Base-by-base conservation (phyloP, 2,797 vertebrate genomes). In the Protosalanx chinensis region DNA sequence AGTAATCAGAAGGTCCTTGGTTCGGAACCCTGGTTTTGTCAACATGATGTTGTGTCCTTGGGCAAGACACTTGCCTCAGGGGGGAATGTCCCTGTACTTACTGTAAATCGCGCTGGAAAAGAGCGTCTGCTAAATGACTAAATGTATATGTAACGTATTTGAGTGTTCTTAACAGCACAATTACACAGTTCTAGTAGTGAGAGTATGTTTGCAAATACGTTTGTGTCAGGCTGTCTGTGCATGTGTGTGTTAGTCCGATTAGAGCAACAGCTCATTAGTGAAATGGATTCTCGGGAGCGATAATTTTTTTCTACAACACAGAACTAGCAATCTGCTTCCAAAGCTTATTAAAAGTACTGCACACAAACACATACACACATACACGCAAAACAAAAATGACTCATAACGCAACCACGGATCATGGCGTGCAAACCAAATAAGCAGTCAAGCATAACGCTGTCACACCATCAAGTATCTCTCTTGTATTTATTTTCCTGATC, bases 231-330 rank as follows among this genome's bases (percentile, higher is more conserved):
- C 59, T 41, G 35, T 6, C 5, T 51, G 30, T 8, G 58, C 20
- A 58, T 13, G 27, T n/a, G 35, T 15, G 16, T 56, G 23, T 63
- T 1, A 67, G 56, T 35, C n/a, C 64, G 46, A 74, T 64, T 70
- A 74, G 33, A 35, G 6, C 29, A 16, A 33, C 46, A 70, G 62
- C 33, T 23, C 33, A 23, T 23, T 58, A 57, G 8, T 49, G 53
- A 20, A 33, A 27, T 6, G 29, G 56, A 70, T 49, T 64, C 62
- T 32, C 70, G 41, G 16, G 4, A 68, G 20, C 2, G 46, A 71
- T 27, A 58, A 23, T 64, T 60, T 51, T 57, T 69, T 62, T 57
- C 27, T 23, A 35, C 5, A 67, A 29, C 30, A 67, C 32, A 16
- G 30, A 41, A 71, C 63, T 61, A 62, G 41, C 62, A 41, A 35